Conservation (phyloP, 2,797 vertebrate species). For the Malurus leucopterus region DNA sequence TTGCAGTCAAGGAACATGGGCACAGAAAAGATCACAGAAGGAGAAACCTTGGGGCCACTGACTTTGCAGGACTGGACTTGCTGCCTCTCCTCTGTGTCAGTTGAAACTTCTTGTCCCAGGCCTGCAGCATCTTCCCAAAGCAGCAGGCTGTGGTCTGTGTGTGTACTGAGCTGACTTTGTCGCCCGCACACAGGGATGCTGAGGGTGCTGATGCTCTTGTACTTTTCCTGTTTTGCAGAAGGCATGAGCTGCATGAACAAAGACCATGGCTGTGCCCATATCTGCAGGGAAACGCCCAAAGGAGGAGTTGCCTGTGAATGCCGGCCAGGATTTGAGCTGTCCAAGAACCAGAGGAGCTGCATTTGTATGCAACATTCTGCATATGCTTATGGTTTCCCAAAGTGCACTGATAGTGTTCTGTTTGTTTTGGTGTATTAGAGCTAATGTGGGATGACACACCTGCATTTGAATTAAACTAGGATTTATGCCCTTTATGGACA, state of each 20-base stretch:
- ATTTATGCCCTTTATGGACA: background rate
- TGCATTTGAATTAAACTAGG: background rate
- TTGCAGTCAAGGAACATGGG: background rate
- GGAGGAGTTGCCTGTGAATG: constrained; percentile 93
- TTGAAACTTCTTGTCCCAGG: background rate
- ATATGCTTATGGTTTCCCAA: background rate
- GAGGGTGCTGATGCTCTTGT: background rate
- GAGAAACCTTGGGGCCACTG: background rate
- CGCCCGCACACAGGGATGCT: background rate
- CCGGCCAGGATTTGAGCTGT: constrained; percentile 93
- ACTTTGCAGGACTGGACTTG: background rate
- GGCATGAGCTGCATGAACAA: constrained; percentile 98
- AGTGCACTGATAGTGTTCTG: background rate
- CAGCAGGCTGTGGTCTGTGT: background rate
- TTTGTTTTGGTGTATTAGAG: background rate
- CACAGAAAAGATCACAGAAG: background rate
- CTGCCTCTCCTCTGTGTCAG: background rate
- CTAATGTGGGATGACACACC: background rate
- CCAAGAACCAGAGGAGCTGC: constrained; percentile 92
- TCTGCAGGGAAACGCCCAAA: constrained; percentile 94
- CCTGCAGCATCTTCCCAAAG: background rate
- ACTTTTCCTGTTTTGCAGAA: constrained; percentile 79
- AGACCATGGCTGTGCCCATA: constrained; percentile 93
- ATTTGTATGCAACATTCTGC: constrained; percentile 80
- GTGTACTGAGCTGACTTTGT: background rate